Evolutionary conservation across 2,797 vertebrate genomes (phyloP).

Genomic region (Cryptoprocta ferox): DNA sequence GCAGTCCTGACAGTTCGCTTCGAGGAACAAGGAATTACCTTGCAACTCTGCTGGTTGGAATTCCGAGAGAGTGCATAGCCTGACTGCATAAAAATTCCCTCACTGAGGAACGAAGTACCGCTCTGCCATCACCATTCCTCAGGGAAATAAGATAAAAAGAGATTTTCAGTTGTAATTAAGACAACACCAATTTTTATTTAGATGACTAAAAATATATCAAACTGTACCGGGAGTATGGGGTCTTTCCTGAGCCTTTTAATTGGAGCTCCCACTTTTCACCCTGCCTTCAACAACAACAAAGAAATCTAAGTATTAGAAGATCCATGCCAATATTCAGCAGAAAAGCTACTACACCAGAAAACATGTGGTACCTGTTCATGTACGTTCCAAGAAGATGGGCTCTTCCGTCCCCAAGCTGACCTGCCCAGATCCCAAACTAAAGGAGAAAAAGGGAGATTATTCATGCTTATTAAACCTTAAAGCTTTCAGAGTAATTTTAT

Average conservation of each 20-base stretch:
- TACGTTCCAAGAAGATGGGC: conserved; percentile 89
- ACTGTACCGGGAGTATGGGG: conserved; percentile 89
- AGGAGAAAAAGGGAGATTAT: conserved; percentile 58
- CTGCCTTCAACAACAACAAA: conserved; percentile 83
- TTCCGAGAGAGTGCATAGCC: conserved; percentile 90
- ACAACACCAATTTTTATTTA: not conserved
- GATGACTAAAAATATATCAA: not conserved
- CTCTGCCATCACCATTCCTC: conserved; percentile 91
- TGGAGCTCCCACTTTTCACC: conserved; percentile 91
- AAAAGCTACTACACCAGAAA: conserved; percentile 30
- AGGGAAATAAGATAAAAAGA: not conserved
- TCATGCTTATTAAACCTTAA: not conserved
- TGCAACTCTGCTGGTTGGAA: conserved; percentile 91
- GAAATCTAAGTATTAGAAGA: conserved; percentile 53
- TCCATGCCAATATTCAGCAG: not conserved
- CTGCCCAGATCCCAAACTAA: conserved; percentile 92
- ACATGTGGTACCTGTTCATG: conserved; percentile 87
- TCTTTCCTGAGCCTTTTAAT: conserved; percentile 92
- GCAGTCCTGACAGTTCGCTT: conserved; percentile 4
- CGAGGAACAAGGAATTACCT: conserved; percentile 83
- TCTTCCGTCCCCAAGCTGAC: conserved; percentile 92
- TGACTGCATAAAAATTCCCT: conserved; percentile 92
- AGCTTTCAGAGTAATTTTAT: not conserved
- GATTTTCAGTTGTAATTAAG: not conserved
- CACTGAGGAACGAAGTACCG: conserved; percentile 91